Evolutionary conservation across 2,113 vertebrate genomes (phyloP).

Genomic region (Rhinichthys klamathensis): DNA sequence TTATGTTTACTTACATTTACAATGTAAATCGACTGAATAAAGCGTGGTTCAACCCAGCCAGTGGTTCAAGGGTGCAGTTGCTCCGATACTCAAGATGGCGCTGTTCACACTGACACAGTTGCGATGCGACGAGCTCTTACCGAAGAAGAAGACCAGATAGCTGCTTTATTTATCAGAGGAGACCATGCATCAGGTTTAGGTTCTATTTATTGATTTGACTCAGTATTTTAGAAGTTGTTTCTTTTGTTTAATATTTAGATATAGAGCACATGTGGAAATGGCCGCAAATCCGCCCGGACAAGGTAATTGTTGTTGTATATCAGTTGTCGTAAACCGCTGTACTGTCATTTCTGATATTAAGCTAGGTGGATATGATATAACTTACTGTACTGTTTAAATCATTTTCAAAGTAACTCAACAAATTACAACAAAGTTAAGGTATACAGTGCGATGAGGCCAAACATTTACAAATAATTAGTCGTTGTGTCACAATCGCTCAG

Average conservation of each 20-base stretch:
- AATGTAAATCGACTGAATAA: neutral
- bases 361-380: neutral
- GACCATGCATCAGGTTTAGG: neutral
- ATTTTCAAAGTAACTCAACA: neutral
- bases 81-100: conserved; percentile 11
- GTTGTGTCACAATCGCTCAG: neutral
- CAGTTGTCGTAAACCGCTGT: neutral
- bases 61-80: neutral
- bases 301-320: conserved; percentile 31
- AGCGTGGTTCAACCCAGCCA: neutral
- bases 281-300: conserved; percentile 52
- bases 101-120: neutral
- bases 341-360: neutral
- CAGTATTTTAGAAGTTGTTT: neutral
- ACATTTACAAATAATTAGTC: neutral
- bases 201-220: neutral
- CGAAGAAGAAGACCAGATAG: neutral
- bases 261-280: conserved; percentile 22
- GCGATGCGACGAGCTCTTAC: neutral
- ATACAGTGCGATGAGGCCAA: neutral
- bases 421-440: neutral
- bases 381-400: neutral
- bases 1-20: too few species aligned
- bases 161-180: neutral
- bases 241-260: neutral